These are phyloP conservation scores for Lasioglossum marginatum DNA, from an alignment of 2,888 invertebrate species.

Conservation along the genomic window DNA sequence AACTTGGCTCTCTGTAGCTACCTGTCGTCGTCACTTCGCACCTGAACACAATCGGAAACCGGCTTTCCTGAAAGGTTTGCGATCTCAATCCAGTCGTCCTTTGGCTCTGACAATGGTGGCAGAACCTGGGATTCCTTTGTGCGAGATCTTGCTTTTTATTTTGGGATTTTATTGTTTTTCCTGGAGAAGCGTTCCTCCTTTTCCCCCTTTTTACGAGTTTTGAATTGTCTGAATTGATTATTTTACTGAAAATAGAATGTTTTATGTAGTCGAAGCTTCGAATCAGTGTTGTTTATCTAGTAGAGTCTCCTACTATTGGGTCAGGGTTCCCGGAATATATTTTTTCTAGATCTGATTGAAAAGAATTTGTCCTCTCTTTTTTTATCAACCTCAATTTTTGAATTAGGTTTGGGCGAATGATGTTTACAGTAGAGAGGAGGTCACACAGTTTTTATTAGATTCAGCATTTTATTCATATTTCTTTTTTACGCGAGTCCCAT, in stretches of 20 bases:
- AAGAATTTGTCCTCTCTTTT: too few relatives aligned
- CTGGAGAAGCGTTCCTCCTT: background rate
- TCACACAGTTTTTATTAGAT: too few relatives aligned
- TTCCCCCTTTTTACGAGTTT: background rate
- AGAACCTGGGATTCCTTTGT: background rate
- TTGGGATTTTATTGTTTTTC: background rate
- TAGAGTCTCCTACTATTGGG: too few relatives aligned
- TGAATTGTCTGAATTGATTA: background rate
- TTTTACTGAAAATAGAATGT: background rate
- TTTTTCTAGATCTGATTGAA: too few relatives aligned
- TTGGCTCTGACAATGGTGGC: background rate
- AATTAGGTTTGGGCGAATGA: too few relatives aligned
- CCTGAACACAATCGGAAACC: conserved; percentile 37
- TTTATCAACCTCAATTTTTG: too few relatives aligned
- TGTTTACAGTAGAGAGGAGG: too few relatives aligned
- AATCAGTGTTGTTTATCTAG: too few relatives aligned
- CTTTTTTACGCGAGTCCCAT: too few relatives aligned
- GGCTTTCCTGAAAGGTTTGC: background rate
- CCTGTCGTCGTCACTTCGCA: conserved; percentile 51
- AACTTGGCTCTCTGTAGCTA: conserved; percentile 34
- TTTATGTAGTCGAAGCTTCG: background rate
- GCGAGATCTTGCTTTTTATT: too few relatives aligned
- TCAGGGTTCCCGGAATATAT: too few relatives aligned
- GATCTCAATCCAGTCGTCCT: background rate
- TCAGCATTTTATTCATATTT: too few relatives aligned